Evolutionary conservation across 2,113 vertebrate species (phyloP).

Genomic region (Apodemus sylvaticus): DNA sequence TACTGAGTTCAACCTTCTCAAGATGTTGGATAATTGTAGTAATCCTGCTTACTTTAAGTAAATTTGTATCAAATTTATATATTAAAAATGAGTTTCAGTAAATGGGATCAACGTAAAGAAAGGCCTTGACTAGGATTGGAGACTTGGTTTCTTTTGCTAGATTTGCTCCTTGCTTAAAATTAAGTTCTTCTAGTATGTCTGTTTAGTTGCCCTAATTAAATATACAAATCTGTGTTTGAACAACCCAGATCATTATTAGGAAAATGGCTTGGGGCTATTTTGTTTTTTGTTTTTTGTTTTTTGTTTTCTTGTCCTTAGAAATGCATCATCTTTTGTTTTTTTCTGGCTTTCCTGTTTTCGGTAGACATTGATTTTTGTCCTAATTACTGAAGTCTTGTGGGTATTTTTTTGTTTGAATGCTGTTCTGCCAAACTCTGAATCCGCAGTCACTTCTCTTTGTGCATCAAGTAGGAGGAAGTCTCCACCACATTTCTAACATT

Average conservation of each 20-base stretch:
- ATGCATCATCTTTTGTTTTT: background rate
- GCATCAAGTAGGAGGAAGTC: background rate
- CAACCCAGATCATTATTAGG: background rate
- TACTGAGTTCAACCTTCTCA: background rate
- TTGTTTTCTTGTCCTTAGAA: slow-evolving; percentile 1
- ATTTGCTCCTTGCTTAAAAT: slow-evolving; percentile 5
- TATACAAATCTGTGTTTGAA: slow-evolving; percentile 25
- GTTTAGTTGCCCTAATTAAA: background rate
- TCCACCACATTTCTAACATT: background rate
- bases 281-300: slow-evolving; percentile 42
- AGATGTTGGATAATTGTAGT: slow-evolving; percentile 31
- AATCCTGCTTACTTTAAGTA: slow-evolving; percentile 37
- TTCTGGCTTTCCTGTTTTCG: background rate
- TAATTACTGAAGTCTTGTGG: background rate
- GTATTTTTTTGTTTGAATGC: slow-evolving; percentile 19
- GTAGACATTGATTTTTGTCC: slow-evolving; percentile 10
- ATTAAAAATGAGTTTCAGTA: background rate
- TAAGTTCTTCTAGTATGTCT: slow-evolving; percentile 26
- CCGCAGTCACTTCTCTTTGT: background rate
- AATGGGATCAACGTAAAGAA: background rate
- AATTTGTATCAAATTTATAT: background rate
- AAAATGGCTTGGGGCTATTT: background rate
- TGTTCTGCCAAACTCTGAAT: background rate
- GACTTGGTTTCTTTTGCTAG: background rate
- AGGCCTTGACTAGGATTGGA: background rate